These are phyloP conservation scores for Lasioglossum villosulum DNA, from an alignment of 2,888 invertebrate species.

Conservation along the genomic window DNA sequence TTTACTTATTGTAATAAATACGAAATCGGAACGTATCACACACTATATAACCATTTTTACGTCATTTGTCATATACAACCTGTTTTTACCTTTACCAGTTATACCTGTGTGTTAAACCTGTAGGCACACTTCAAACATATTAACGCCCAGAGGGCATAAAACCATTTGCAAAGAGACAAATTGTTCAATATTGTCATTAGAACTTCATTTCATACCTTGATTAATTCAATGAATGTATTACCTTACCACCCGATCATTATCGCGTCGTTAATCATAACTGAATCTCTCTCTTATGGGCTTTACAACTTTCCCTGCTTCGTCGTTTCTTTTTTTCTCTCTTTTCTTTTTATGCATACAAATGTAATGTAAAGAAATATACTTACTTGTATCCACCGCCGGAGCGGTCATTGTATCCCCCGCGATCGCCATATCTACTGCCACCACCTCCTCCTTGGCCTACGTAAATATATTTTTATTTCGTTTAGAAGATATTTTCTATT, in stretches of 20 bases:
- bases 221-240: conserved; percentile 66
- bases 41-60: conserved; percentile 76
- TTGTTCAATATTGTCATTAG: conserved; percentile 72
- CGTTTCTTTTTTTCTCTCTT: conserved; percentile 1
- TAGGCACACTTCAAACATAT: conserved; percentile 85
- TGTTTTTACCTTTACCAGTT: conserved; percentile 83
- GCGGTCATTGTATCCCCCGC: conserved; percentile 85
- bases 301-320: conserved; percentile 51
- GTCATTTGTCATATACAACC: conserved; percentile 84
- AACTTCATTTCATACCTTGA: conserved; percentile 75
- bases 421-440: conserved; percentile 83
- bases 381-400: conserved; percentile 84
- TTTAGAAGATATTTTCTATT: neutral
- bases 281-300: conserved; percentile 44
- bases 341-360: conserved; percentile 24
- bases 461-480: neutral
- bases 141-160: conserved; percentile 82
- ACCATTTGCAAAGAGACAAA: conserved; percentile 75
- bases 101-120: conserved; percentile 84
- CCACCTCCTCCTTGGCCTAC: conserved; percentile 85
- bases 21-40: conserved; percentile 68
- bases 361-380: conserved; percentile 73
- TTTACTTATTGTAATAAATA: conserved; percentile 56
- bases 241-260: conserved; percentile 56
- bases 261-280: conserved; percentile 46